Base-by-base conservation (phyloP, 2,113 vertebrate species). In the Calonectris borealis region DNA sequence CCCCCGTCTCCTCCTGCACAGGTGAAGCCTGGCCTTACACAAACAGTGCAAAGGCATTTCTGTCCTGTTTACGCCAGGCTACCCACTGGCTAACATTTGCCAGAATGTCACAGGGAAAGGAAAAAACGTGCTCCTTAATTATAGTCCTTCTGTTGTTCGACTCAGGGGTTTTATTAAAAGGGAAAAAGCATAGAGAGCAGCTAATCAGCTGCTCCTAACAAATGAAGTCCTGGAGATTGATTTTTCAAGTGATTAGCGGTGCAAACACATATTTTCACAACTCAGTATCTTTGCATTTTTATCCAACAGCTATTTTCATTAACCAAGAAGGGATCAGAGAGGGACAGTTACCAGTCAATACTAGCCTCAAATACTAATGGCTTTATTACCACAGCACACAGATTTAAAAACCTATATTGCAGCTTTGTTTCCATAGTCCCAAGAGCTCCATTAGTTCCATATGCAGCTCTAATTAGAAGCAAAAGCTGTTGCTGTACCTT, bases 231-330 rank as follows among this genome's bases (percentile, higher is more conserved):
- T 66, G 42, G 58, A 94, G 89, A 85, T 20, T 80, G 86, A 91
- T 90, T 91, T 93, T 94, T 95, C 82, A 91, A 93, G 78, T 90
- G 89, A 95, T 95, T 70, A 94, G 62, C 7, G 3, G 42, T 21
- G 14, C 65, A 95, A 87, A 89, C 25, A 65, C 19, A 42, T 32
- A 58, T 46, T 77, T 85, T 82, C 86, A 55, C 84, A 84, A 77
- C 73, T 70, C 70, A 48, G 36, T 92, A 36, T 31, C 66, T 85
- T 61, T 40, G 22, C 46, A 21, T 79, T 91, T 95, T 75, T 71
- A 84, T 82, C 54, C 72, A 82, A 16, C 49, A n/a, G 36, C 49
- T 92, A 64, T 57, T 79, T 78, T 82, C 81, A 79, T 88, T 76
- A 87, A 48, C 52, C 32, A 91, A 54, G 49, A n/a, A 72, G 61